Evolutionary conservation across 2,888 invertebrate genomes (phyloP), one percentile per base, ranked within the genome.

Genomic region (Ethmia dodecea): DNA sequence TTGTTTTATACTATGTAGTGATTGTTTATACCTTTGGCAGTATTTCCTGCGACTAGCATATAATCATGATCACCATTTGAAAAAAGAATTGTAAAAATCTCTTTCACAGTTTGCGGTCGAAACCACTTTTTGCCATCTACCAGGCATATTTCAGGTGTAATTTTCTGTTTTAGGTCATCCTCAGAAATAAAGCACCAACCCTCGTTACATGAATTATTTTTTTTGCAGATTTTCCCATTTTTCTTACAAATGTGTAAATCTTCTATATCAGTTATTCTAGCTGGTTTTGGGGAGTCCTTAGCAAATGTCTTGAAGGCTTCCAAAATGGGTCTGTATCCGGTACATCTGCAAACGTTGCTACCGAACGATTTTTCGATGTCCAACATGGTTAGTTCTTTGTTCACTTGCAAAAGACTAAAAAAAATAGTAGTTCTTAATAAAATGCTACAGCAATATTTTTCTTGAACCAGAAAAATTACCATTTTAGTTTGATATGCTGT

Each of bases 331-430:
- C 94, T 83, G 51, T 92, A 94, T 0, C 94, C 94, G 0, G 94
- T 94, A 56, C 94, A 94, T 26, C 94, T 88, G 46, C 94, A 94
- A n/a, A 93, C 88, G 47, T 93, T 93, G 38, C 93, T 90, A 9
- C 91, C 93, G 44, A 94, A 91, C 0, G 91, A 88, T 47, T 92
- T 88, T 58, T 94, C 93, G 28, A 93, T 87, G 54, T 92, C 90
- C 31, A 88, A 73, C 88, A 88, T 89, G 1, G 89, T 88, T 18
- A 89, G 54, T 11, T 75, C 60, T 38, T 48, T 47, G 13, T 56
- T 55, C 8, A 35, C 52, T 35, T 56, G 38, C 1, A 62, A 22
- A 5, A 60, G 45, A 33, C 65, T 65, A 47, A 13, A 54, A 55
- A 30, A 20, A n/a, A 4, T 1, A 10, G n/a, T 20, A n/a, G n/a